phyloP scores from a whole-genome alignment of 2,113 vertebrate species.

The Menidia beryllina region DNA sequence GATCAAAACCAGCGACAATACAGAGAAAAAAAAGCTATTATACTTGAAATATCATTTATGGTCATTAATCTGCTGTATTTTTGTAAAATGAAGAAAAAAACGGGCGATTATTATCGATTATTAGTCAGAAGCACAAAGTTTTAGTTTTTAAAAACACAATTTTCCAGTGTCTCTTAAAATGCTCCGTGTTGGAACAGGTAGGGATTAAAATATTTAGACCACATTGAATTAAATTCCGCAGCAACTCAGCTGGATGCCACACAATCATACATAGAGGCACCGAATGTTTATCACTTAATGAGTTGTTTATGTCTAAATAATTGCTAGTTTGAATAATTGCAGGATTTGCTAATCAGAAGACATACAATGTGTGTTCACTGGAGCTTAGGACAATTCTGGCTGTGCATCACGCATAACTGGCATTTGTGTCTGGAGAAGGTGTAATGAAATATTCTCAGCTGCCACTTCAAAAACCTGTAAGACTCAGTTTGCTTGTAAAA shows the following conservation, averaged over 20 bases:
- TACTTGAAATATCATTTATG: no score
- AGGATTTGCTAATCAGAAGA: not conserved
- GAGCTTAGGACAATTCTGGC: not conserved
- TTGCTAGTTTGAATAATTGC: not conserved
- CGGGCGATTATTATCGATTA: no score
- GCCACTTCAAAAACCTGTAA: constrained; percentile 26
- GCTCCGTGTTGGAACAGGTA: no score
- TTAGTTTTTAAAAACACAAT: no score
- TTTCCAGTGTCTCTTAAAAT: no score
- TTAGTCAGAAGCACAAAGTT: no score
- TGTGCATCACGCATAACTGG: constrained; percentile 3
- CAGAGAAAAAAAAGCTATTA: no score
- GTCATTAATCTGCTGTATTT: no score
- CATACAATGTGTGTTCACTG: not conserved
- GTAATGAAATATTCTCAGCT: constrained; percentile 36
- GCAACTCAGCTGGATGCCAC: not conserved
- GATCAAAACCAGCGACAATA: not conserved
- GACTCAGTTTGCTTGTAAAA: constrained; percentile 7
- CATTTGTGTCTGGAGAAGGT: constrained; percentile 30
- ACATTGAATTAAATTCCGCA: no score
- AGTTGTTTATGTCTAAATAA: not conserved
- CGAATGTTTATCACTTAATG: not conserved
- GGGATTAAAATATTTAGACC: no score
- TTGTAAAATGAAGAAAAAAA: no score
- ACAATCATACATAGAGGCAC: not conserved